phyloP scores from a whole-genome alignment of 2,888 invertebrate genomes.

The Polydesmus complanatus region DNA sequence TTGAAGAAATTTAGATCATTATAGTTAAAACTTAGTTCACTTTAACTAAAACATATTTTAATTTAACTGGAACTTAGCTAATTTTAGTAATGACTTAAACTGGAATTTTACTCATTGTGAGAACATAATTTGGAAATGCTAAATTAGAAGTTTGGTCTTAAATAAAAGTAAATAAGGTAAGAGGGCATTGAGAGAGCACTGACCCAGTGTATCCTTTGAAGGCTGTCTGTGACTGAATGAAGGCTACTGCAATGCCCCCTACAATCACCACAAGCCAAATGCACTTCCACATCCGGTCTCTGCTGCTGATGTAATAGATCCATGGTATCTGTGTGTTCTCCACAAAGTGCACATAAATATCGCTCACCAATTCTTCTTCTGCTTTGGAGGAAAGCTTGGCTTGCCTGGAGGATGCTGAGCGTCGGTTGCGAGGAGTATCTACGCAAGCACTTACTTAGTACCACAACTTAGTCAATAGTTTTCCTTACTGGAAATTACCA shows the following conservation, averaged over 20 bases:
- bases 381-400: background rate
- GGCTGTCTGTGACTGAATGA: conserved; percentile 1
- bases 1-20: too few species aligned
- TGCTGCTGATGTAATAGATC: background rate
- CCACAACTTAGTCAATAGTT: too few species aligned
- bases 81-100: too few species aligned
- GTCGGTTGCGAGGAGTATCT: background rate
- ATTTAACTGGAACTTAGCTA: too few species aligned
- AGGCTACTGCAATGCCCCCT: background rate
- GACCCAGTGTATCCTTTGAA: conserved; percentile 2
- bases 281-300: background rate
- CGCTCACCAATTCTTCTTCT: background rate
- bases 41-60: too few species aligned
- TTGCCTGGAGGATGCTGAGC: background rate
- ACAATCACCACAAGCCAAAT: conserved; percentile 1
- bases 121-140: too few species aligned
- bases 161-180: background rate
- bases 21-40: too few species aligned
- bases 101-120: too few species aligned
- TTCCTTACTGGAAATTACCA: too few species aligned
- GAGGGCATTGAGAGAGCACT: background rate
- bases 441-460: too few species aligned
- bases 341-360: background rate
- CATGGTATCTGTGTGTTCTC: conserved; percentile 4
- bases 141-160: too few species aligned